Base-by-base conservation (phyloP, 1,140 invertebrate species). In the Propsilocerus akamusi region DNA sequence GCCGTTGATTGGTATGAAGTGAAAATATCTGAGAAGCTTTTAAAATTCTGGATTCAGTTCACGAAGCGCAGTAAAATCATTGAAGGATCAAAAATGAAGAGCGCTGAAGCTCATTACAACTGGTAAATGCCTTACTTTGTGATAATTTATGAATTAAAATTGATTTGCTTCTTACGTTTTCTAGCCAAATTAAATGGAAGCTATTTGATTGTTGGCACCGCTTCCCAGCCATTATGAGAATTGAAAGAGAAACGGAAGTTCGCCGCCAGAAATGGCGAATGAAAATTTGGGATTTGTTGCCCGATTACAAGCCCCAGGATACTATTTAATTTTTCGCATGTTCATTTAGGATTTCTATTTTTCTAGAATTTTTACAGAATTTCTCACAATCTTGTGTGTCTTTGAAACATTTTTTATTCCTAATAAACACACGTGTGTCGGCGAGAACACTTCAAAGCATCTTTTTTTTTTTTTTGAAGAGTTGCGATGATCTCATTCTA, bases 261-360 rank as follows among this genome's bases (percentile, higher is more conserved):
- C 69, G 76, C 49, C 76, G 77, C 57, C 64, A 70, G 51, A 72
- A 71, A 57, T 80, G 78, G 78, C 66, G 77, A 25, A 59, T 73
- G 56, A 78, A 76, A 64, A 78, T 80, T 10, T 70, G 72, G 60
- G 71, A 77, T 61, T 70, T 80, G 20, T 59, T 80, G 28, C 77
- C 78, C 3, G 76, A 80, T 58, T 80, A 76, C 56, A 66, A 65
- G 25, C 75, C 75, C 17, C 34, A 41, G 34, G 34, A 41, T 20
- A 10, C 34, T 17, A n/a, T n/a, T n/a, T n/a, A n/a, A n/a, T n/a
- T n/a, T n/a, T n/a, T n/a, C n/a, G n/a, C n/a, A n/a, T n/a, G n/a
- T n/a, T n/a, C n/a, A n/a, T n/a, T n/a, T n/a, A n/a, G n/a, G n/a
- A n/a, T n/a, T n/a, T n/a, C n/a, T n/a, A n/a, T n/a, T n/a, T n/a